Evolutionary conservation across 35 echinoderm and acorn worm genomes (phyloP).

Genomic region (Anneissia japonica): DNA sequence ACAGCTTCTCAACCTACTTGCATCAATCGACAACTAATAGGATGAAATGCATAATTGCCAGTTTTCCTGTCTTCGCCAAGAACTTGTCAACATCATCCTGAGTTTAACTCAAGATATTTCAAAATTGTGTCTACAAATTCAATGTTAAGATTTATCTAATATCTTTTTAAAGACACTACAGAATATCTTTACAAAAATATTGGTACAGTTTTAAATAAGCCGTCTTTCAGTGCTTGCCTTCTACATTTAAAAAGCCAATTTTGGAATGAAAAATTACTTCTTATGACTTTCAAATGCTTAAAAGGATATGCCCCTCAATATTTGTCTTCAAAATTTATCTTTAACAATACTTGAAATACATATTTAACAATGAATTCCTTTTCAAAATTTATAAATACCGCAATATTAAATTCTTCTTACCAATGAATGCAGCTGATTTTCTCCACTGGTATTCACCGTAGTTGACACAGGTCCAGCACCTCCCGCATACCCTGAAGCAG

Average conservation of each 20-base stretch:
- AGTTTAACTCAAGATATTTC: background rate
- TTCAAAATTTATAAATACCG: background rate
- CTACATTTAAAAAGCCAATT: too few relatives aligned
- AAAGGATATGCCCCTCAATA: too few relatives aligned
- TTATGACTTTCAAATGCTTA: too few relatives aligned
- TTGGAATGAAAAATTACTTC: too few relatives aligned
- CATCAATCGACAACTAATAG: background rate
- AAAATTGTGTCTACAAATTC: background rate
- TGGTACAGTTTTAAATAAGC: too few relatives aligned
- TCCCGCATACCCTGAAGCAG: background rate
- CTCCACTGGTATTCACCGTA: slow-evolving; percentile 79
- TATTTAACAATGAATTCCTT: background rate
- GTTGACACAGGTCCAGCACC: slow-evolving; percentile 37
- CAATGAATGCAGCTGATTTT: slow-evolving; percentile 93
- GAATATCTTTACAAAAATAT: too few relatives aligned
- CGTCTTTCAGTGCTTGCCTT: too few relatives aligned
- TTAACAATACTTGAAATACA: too few relatives aligned
- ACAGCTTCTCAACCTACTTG: background rate
- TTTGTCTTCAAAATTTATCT: too few relatives aligned
- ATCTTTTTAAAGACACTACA: too few relatives aligned
- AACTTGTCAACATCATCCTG: background rate
- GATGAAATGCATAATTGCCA: background rate
- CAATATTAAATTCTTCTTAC: slow-evolving; percentile 37
- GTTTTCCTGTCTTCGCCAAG: background rate
- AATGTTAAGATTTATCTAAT: too few relatives aligned